A percentile compares a stretch with the other conserved stretches of the same genome.
phyloP scores from a whole-genome alignment of 2,888 invertebrate species.

The Cheilosia variabilis region DNA sequence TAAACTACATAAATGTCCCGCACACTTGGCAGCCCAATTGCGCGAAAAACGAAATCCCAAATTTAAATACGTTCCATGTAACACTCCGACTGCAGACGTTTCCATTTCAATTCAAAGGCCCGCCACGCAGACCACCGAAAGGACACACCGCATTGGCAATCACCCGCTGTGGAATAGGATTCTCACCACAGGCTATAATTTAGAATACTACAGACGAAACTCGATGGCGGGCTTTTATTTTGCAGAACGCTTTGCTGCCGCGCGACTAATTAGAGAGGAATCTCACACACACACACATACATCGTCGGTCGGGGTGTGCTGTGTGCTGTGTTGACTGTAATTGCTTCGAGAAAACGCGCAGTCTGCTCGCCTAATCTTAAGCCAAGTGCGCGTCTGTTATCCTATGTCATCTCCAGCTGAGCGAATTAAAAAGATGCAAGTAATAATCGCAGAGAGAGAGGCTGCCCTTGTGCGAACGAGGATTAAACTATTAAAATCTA shows the following conservation, averaged over 20 bases:
- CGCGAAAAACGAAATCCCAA: slow-evolving; percentile 4
- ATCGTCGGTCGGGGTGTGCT: neutral
- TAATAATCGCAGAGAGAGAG: slow-evolving; percentile 54
- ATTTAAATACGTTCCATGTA: slow-evolving; percentile 1
- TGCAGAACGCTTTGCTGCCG: slow-evolving; percentile 7
- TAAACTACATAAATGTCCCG: slow-evolving; percentile 56
- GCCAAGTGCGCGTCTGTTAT: slow-evolving; percentile 28
- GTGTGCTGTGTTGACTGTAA: slow-evolving; percentile 11
- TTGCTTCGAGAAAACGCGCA: slow-evolving; percentile 41
- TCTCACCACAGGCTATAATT: slow-evolving; percentile 66
- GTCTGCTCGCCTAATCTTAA: slow-evolving; percentile 4
- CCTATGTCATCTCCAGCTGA: slow-evolving; percentile 72
- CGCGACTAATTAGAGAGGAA: slow-evolving; percentile 66
- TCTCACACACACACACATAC: slow-evolving; percentile 38
- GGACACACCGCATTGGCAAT: slow-evolving; percentile 35
- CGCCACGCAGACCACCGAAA: neutral
- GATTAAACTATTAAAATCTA: slow-evolving; percentile 70
- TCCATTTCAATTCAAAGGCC: slow-evolving; percentile 5
- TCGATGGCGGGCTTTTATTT: slow-evolving; percentile 18
- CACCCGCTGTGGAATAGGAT: slow-evolving; percentile 63
- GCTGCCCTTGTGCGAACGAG: slow-evolving; percentile 10
- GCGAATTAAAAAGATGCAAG: slow-evolving; percentile 71
- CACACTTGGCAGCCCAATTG: neutral
- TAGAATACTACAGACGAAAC: slow-evolving; percentile 25
- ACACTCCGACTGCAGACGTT: slow-evolving; percentile 1